Percentiles rank a stretch among this genome's conserved stretches.
Evolutionary conservation across 2,797 vertebrate species (phyloP).

Genomic region (Coccyzus lansbergi): DNA sequence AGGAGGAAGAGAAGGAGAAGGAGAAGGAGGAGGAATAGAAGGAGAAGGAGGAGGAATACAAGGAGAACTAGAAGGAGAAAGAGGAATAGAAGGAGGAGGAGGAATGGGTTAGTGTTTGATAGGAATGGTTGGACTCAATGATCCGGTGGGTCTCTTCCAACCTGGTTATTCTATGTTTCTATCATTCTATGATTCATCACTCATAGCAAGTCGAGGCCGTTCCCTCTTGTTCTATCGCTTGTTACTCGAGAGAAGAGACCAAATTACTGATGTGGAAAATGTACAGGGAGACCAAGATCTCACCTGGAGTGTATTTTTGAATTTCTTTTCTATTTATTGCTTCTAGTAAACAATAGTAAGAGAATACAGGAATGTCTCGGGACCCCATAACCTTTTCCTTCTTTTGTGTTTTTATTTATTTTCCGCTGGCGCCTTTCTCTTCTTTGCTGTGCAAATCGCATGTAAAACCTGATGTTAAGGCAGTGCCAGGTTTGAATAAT

Average conservation of each 20-base stretch:
- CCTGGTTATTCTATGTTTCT: too few species aligned
- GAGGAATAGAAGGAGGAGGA: too few species aligned
- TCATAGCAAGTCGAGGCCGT: neutral
- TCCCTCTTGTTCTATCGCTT: too few species aligned
- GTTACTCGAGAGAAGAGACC: too few species aligned
- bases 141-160: too few species aligned
- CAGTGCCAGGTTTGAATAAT: neutral
- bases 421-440: neutral
- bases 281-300: neutral
- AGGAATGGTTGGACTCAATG: too few species aligned
- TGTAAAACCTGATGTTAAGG: accelerated
- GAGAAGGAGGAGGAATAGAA: too few species aligned
- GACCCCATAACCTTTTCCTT: neutral
- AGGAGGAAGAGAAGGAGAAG: too few species aligned
- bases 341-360: neutral
- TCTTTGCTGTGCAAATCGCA: neutral
- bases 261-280: neutral
- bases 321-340: neutral
- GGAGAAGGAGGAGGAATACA: too few species aligned
- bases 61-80: too few species aligned
- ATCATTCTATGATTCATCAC: too few species aligned
- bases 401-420: neutral
- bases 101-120: too few species aligned
- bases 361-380: neutral
- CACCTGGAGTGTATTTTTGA: neutral